Conservation (phyloP, 2,797 vertebrate species). For the Clarias laeviceps region DNA sequence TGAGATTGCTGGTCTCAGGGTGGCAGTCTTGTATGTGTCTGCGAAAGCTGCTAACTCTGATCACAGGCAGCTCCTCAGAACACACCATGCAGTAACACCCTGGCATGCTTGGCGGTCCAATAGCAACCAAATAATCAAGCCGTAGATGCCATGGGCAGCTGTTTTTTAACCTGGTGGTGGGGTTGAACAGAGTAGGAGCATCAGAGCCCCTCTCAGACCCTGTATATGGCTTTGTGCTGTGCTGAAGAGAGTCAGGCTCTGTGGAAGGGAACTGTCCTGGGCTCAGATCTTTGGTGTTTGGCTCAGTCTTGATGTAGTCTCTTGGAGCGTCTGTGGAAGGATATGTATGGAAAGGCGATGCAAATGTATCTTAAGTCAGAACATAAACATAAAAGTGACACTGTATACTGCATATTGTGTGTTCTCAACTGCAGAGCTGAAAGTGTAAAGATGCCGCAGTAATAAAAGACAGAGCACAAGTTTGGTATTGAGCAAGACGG, state of each 20-base stretch:
- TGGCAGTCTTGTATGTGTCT: slow-evolving; percentile 86
- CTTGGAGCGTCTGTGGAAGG: slow-evolving; percentile 57
- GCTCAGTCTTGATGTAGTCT: slow-evolving; percentile 69
- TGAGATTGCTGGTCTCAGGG: slow-evolving; percentile 79
- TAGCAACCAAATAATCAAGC: slow-evolving; percentile 87
- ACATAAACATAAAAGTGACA: background rate
- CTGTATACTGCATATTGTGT: background rate
- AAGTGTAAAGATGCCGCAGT: slow-evolving; percentile 5
- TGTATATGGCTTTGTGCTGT: slow-evolving; percentile 60
- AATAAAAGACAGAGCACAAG: slow-evolving; percentile 12
- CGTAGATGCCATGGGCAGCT: slow-evolving; percentile 82
- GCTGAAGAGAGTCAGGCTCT: slow-evolving; percentile 62
- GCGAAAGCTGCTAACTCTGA: slow-evolving; percentile 85
- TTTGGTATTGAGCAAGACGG: background rate
- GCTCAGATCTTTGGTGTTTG: slow-evolving; percentile 68
- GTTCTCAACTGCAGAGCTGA: slow-evolving; percentile 11
- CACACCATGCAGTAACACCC: slow-evolving; percentile 89
- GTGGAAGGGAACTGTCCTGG: slow-evolving; percentile 58
- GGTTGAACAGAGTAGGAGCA: slow-evolving; percentile 5
- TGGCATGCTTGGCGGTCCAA: slow-evolving; percentile 76
- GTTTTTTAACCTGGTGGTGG: slow-evolving; percentile 68
- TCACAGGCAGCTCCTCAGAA: slow-evolving; percentile 80
- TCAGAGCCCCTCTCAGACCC: slow-evolving; percentile 53
- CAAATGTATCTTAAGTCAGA: background rate
- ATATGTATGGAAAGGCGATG: slow-evolving; percentile 29